Evolutionary conservation across 2,888 invertebrate genomes (phyloP), one percentile per base, ranked within the genome.

Genomic region (Dusona sp.): DNA sequence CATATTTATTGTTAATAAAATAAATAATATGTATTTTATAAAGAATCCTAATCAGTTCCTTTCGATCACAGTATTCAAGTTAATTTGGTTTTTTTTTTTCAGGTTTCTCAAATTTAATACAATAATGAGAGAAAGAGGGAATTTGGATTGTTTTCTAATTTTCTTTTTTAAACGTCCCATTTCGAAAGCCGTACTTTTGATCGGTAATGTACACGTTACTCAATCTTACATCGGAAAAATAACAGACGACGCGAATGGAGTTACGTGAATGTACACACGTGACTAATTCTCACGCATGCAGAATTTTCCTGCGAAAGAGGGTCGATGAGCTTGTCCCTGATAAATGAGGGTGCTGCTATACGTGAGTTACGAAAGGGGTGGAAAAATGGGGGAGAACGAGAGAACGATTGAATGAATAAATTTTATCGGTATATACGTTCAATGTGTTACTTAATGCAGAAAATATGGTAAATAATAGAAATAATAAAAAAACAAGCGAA

Each of bases 281-380:
- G 74, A 57, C 38, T 22, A 68, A 78, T 78, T 78, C 78, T 51
- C 67, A 67, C 67, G 78, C 54, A 67, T 16, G 51, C 33, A 51
- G 51, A 51, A 48, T 25, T 57, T 33, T 38, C 25, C 74, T 57
- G n/a, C 38, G 48, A 45, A 77, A 48, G 22, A 48, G 77, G 65
- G 77, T 77, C 33, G 48, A 42, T 57, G 57, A 22, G 74, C 72
- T 73, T 33, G 72, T 25, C 19, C 57, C 57, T 38, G 38, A n/a
- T 33, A 57, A 74, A 57, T n/a, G 57, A 19, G 42, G 16, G 19
- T 75, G 38, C 36, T 3, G 25, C n/a, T 33, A 70, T 29, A 38
- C 38, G 22, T 38, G 54, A 11, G 25, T n/a, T 38, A 13, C n/a
- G n/a, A 11, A 19, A 16, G 38, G 25, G 11, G 19, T n/a, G 29